Evolutionary conservation across 2,113 vertebrate genomes (phyloP).

Genomic region (Jacana jacana): DNA sequence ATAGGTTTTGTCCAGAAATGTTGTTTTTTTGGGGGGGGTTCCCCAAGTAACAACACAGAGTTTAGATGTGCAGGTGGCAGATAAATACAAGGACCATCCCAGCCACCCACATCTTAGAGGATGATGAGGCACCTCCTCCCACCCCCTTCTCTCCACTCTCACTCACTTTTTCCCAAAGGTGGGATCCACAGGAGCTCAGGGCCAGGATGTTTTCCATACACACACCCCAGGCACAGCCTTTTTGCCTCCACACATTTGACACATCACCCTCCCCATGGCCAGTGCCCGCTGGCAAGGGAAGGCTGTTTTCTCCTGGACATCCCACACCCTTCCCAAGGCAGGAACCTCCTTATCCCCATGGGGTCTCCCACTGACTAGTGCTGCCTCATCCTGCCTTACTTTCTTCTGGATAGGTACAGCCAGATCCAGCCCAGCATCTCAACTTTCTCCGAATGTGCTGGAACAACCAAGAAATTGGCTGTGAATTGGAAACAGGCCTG

Average conservation of each 20-base stretch:
- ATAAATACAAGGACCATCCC: rapidly evolving
- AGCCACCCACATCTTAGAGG: background rate
- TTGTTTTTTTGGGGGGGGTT: background rate
- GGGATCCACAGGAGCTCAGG: background rate
- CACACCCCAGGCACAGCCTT: rapidly evolving
- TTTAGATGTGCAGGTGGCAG: background rate
- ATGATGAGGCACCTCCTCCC: rapidly evolving
- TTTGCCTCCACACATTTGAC: background rate
- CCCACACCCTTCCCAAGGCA: rapidly evolving
- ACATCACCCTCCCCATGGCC: background rate
- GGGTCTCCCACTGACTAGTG: background rate
- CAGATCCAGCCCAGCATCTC: background rate
- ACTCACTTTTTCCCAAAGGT: background rate
- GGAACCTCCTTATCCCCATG: background rate
- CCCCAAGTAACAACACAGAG: rapidly evolving
- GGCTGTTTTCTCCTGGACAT: background rate
- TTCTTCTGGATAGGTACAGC: background rate
- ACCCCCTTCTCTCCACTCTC: background rate
- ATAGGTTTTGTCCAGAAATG: background rate
- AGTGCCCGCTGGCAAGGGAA: rapidly evolving
- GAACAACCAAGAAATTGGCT: background rate
- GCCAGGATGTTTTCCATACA: rapidly evolving
- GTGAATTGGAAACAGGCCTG: background rate
- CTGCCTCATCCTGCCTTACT: rapidly evolving
- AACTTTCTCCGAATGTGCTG: background rate